Conservation (phyloP, 2,888 invertebrate species). For the Ethmia dodecea region DNA sequence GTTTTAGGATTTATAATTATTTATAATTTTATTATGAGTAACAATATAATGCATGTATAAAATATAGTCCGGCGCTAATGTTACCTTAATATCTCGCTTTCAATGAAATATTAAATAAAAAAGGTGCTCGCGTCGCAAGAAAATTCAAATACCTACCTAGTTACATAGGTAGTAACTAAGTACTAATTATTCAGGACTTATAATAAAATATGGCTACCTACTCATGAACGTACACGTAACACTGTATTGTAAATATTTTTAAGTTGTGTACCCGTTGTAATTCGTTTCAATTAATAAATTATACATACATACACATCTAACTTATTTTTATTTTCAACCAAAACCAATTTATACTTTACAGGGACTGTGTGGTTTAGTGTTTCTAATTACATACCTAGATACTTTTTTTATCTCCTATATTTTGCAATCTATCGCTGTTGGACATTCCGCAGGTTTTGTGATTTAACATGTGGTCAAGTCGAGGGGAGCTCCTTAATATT, state of each 20-base stretch:
- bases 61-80: constrained; percentile 64
- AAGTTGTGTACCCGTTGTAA: constrained; percentile 33
- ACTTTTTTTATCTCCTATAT: too few relatives aligned
- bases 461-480: too few relatives aligned
- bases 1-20: constrained; percentile 3
- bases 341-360: too few relatives aligned
- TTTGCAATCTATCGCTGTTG: too few relatives aligned
- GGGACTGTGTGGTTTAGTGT: too few relatives aligned
- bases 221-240: too few relatives aligned
- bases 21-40: constrained; percentile 6
- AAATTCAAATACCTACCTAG: constrained; percentile 21
- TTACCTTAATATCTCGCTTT: constrained; percentile 60
- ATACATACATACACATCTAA: background rate
- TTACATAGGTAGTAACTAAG: too few relatives aligned
- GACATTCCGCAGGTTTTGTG: too few relatives aligned
- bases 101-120: constrained; percentile 28
- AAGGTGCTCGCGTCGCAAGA: constrained; percentile 56
- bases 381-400: too few relatives aligned
- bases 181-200: too few relatives aligned
- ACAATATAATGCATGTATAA: constrained; percentile 18
- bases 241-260: constrained; percentile 19
- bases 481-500: too few relatives aligned
- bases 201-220: too few relatives aligned
- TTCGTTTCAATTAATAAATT: constrained; percentile 36
- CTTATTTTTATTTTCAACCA: background rate